These are phyloP conservation scores for Blennius ocellaris DNA, from an alignment of 2,113 vertebrate genomes.

Conservation along the genomic window DNA sequence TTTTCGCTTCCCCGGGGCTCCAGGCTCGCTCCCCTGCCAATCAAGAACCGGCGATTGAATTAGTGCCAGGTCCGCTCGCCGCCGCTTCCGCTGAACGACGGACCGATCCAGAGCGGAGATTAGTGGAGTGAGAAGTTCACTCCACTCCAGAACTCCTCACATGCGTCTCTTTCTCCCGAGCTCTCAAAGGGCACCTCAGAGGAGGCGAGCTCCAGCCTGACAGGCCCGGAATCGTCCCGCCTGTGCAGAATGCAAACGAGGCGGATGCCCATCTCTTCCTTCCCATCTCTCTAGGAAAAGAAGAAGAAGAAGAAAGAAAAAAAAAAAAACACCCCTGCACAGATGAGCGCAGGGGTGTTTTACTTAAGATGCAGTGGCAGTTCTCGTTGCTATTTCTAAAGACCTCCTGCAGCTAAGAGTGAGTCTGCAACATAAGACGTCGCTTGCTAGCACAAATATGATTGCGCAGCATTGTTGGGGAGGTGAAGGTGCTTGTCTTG, in stretches of 20 bases:
- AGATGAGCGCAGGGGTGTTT: too few species aligned
- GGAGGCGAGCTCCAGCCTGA: conserved; percentile 67
- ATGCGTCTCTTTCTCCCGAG: conserved; percentile 62
- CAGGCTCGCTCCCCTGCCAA: conserved; percentile 66
- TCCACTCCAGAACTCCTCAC: conserved; percentile 69
- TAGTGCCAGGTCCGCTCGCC: conserved; percentile 73
- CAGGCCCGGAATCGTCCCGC: conserved; percentile 64
- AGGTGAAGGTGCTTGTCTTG: background rate
- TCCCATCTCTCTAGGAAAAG: conserved; percentile 53
- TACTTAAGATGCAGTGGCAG: conserved; percentile 47
- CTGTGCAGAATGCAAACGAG: conserved; percentile 77
- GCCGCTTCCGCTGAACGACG: conserved; percentile 66
- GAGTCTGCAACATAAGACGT: conserved; percentile 30
- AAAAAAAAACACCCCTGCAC: conserved; percentile 1
- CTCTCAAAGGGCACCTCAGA: conserved; percentile 77
- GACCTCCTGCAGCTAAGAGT: conserved; percentile 35
- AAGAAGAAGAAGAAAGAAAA: too few species aligned
- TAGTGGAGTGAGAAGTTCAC: conserved; percentile 79
- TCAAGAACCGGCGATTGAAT: conserved; percentile 77
- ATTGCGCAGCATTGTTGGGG: conserved; percentile 1
- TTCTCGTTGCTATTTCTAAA: conserved; percentile 48
- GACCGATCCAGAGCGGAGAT: conserved; percentile 75
- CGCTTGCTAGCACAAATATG: conserved; percentile 24
- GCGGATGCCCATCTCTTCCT: conserved; percentile 57
- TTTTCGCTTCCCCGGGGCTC: conserved; percentile 54